A percentile compares a stretch with the other conserved stretches of the same genome.
These are phyloP conservation scores for Corythaixoides concolor DNA, from an alignment of 2,113 vertebrate genomes.

Conservation along the genomic window DNA sequence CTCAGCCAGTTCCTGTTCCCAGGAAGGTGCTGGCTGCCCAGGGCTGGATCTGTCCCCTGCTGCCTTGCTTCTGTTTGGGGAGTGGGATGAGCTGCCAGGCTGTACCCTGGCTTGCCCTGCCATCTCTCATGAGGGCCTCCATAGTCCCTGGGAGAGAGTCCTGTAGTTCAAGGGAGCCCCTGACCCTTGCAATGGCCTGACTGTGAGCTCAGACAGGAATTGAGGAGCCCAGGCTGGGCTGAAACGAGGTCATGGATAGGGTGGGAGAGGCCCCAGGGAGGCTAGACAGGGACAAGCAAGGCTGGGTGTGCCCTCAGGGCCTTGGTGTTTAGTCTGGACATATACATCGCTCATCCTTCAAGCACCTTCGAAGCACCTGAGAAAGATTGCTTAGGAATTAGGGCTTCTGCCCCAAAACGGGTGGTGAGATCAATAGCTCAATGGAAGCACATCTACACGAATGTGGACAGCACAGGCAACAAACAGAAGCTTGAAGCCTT, in stretches of 20 bases:
- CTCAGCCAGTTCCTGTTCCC: accelerated
- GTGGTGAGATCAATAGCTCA: not conserved
- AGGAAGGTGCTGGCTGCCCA: not conserved
- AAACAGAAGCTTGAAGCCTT: not conserved
- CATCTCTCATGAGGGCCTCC: too few species aligned
- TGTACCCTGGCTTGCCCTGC: not conserved
- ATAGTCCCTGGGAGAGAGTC: not conserved
- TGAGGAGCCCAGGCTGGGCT: accelerated
- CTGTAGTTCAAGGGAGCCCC: accelerated
- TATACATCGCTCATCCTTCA: not conserved
- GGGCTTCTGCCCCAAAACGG: not conserved
- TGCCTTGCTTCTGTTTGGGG: not conserved
- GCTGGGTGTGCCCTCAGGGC: not conserved
- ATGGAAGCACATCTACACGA: not conserved
- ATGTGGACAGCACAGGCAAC: not conserved
- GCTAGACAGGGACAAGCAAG: not conserved
- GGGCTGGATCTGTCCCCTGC: too few species aligned
- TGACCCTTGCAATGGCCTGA: not conserved
- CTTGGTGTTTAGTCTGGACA: not conserved
- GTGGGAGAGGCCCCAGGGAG: not conserved
- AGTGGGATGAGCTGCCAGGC: too few species aligned
- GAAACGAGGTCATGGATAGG: not conserved
- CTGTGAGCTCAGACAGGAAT: not conserved
- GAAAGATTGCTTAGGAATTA: not conserved
- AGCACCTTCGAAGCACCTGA: not conserved